Evolutionary conservation across 1,140 invertebrate species (phyloP), one percentile per base, ranked within the genome.

Genomic region (Drosophila sechellia): DNA sequence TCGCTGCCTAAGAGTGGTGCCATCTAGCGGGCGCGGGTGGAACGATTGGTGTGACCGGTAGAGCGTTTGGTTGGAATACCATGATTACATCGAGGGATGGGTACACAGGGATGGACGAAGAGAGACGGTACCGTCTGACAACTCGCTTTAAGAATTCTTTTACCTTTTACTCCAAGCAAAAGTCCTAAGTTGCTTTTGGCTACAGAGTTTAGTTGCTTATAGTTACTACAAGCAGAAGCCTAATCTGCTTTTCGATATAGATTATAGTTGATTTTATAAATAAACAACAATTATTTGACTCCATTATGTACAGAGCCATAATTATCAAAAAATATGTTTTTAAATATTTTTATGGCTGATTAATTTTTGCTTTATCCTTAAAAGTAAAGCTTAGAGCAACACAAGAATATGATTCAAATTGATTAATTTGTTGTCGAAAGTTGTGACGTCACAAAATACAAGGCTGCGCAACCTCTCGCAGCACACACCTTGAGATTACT

Each of bases 21-120:
- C 81, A 81, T 71, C 83, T 87, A 71, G 69, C 78, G 69, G 78
- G 60, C 80, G 35, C 60, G 66, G 53, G 65, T 74, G 31, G 46
- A 40, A 22, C 27, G 34, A 81, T 56, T 59, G 66, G 56, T 81
- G 78, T 59, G 70, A 11, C 45, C 54, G 34, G 34, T n/a, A 17
- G 31, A 0, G 1, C 3, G 6, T 22, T 17, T 0, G 15, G 31
- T 39, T 4, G 10, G 0, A 13, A 57, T n/a, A 46, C 42, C 46
- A 56, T 45, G 42, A 12, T 5, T 6, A 64, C 10, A 59, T 37
- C 2, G 27, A 60, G 61, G 40, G 45, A 22, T 49, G 22, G 46
- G 46, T 15, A 13, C 45, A 13, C 13, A 48, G 63, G 43, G 48
- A 3, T 34, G n/a, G 27, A n/a, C 13, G 48, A 49, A 5, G 10